Evolutionary conservation across 2,888 invertebrate species (phyloP).

Genomic region (Leptopilina myrica): DNA sequence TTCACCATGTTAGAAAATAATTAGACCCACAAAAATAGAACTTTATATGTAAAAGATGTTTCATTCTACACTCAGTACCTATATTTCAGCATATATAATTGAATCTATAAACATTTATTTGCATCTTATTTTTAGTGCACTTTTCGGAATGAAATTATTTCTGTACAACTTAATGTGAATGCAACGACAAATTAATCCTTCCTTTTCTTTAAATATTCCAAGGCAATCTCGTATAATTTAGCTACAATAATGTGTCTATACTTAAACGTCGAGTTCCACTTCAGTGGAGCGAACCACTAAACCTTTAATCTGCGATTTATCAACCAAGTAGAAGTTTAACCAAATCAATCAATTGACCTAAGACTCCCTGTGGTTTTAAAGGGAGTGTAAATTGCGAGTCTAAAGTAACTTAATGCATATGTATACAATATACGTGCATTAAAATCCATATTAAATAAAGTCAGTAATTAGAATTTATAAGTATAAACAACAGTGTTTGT

Average conservation of each 20-base stretch:
- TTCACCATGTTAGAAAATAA: too few species aligned
- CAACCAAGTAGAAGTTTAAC: slow-evolving; percentile 42
- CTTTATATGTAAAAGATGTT: too few species aligned
- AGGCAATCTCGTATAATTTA: slow-evolving; percentile 7
- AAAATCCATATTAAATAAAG: not conserved
- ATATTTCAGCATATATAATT: too few species aligned
- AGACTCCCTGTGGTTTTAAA: slow-evolving; percentile 18
- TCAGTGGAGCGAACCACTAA: slow-evolving; percentile 56
- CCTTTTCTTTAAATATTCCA: slow-evolving; percentile 5
- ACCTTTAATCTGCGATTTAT: slow-evolving; percentile 53
- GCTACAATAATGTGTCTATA: slow-evolving; percentile 13
- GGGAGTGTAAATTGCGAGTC: not conserved
- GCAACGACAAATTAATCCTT: slow-evolving; percentile 27
- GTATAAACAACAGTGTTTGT: too few species aligned
- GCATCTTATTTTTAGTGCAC: too few species aligned
- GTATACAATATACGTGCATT: not conserved
- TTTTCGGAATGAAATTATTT: too few species aligned
- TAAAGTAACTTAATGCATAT: slow-evolving; percentile 12
- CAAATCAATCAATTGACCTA: slow-evolving; percentile 16
- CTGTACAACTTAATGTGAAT: slow-evolving; percentile 55
- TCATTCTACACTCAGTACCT: too few species aligned
- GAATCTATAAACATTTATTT: too few species aligned
- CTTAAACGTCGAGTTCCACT: slow-evolving; percentile 55
- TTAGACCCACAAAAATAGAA: too few species aligned
- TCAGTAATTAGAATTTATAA: not conserved